Evolutionary conservation across 2,888 invertebrate genomes (phyloP).

Genomic region (Atethmia centrago): DNA sequence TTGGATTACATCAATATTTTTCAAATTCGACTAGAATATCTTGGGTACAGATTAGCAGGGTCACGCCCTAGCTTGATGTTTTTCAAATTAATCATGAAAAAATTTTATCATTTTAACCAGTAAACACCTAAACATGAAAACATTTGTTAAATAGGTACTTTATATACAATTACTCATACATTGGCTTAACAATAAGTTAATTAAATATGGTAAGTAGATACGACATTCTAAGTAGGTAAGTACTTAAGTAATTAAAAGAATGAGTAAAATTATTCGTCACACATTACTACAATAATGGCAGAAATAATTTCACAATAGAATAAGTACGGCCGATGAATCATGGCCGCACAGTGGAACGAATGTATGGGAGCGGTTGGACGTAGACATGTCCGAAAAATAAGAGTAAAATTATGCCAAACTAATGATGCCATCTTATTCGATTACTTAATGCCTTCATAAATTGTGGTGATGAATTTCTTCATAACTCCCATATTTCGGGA

Average conservation of each 20-base stretch:
- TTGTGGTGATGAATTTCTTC: no score
- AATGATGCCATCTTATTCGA: no score
- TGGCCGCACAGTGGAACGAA: no score
- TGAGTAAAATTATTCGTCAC: conserved; percentile 34
- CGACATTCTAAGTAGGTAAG: not conserved
- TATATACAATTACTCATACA: not conserved
- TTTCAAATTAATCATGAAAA: not conserved
- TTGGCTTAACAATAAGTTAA: conserved; percentile 3
- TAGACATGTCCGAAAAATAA: no score
- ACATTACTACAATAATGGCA: not conserved
- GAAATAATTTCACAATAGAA: conserved; percentile 20
- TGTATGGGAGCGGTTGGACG: no score
- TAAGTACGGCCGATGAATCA: no score
- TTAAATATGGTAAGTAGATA: conserved; percentile 14
- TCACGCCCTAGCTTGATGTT: no score
- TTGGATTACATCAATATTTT: not conserved
- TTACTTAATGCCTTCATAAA: no score
- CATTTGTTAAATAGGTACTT: no score
- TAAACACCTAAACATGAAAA: not conserved
- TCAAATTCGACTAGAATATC: not conserved
- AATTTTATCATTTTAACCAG: not conserved
- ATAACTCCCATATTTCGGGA: no score
- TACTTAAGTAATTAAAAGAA: not conserved
- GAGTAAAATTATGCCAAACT: no score
- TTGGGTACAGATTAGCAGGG: not conserved